Conservation (phyloP, 2,797 vertebrate species). For the Dendrocincla fuliginosa region DNA sequence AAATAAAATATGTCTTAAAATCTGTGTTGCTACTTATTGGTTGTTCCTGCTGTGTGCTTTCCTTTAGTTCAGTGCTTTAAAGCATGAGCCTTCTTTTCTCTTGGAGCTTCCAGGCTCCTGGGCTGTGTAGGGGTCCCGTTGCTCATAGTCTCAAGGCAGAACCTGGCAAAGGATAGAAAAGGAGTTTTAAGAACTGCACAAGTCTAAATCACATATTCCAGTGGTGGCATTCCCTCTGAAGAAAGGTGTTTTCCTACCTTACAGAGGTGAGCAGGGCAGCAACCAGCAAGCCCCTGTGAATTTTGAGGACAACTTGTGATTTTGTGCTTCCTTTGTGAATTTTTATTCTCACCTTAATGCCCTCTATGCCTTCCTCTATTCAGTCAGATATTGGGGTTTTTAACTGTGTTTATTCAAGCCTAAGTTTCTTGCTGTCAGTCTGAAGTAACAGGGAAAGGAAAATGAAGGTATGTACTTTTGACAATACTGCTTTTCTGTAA, state of each 20-base stretch:
- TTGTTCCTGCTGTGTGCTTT: neutral
- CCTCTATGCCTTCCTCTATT: neutral
- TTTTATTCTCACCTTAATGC: neutral
- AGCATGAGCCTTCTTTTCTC: neutral
- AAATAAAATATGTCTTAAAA: slow-evolving; percentile 62
- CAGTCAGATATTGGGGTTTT: neutral
- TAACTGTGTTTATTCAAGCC: neutral
- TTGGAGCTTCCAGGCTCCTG: neutral
- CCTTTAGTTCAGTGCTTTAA: neutral
- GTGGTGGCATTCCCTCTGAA: rapidly evolving
- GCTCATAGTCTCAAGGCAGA: neutral
- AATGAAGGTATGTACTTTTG: neutral
- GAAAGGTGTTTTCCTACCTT: neutral
- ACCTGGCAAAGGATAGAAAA: neutral
- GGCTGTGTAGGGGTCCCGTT: neutral
- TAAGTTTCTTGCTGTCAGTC: neutral
- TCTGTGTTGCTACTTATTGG: neutral
- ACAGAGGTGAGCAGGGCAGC: neutral
- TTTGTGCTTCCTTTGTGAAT: neutral
- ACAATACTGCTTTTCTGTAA: neutral
- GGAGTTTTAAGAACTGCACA: neutral
- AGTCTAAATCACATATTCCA: neutral
- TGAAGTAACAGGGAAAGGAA: neutral
- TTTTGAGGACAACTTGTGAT: neutral
- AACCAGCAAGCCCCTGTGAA: neutral